Base-by-base conservation (phyloP, 2,888 invertebrate species). In the Stenoptilia bipunctidactyla region DNA sequence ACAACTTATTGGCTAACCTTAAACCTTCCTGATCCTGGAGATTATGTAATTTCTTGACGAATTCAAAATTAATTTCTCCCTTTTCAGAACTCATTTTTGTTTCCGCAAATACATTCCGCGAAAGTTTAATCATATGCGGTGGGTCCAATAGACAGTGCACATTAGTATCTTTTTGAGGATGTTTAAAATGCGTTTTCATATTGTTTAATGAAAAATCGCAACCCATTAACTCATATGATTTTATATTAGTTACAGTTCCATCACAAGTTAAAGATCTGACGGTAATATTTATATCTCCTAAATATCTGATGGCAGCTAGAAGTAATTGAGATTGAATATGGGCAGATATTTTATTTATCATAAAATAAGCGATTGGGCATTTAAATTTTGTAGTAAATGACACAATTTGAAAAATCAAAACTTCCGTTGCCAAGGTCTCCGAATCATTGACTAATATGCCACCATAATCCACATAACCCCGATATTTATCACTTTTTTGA, bases 281-380 rank as follows among this genome's bases (percentile, higher is more conserved):
- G 30, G 33, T 40, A 33, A 48, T 43, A 37, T 41, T 40, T 37
- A 41, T 41, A 15, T 48, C 45, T 27, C 30, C 25, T 38, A 46
- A 41, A 30, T 40, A 27, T 14, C 38, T 27, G 12, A 49, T 38
- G 13, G 45, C 45, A 30, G 44, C 40, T 33, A 35, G 13, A n/a
- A 41, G 27, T 34, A 48, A 38, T 33, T 46, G 40, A 13, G 43
- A 37, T 41, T 43, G 45, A 15, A 46, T 27, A 15, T 41, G 14
- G 10, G 44, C 43, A 36, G 40, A 40, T 36, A 44, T 40, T 30
- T 43, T 46, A 39, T 43, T 34, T 14, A 41, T 47, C 9, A 48
- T 46, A 45, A 49, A 50, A 43, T 53, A 53, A 27, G 43, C 51
- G 15, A 53, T 49, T 10, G 50, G 49, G 36, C 45, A 46, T 44